These are phyloP conservation scores for Drosophila tsacasi DNA, from an alignment of 1,140 invertebrate species.

Conservation along the genomic window DNA sequence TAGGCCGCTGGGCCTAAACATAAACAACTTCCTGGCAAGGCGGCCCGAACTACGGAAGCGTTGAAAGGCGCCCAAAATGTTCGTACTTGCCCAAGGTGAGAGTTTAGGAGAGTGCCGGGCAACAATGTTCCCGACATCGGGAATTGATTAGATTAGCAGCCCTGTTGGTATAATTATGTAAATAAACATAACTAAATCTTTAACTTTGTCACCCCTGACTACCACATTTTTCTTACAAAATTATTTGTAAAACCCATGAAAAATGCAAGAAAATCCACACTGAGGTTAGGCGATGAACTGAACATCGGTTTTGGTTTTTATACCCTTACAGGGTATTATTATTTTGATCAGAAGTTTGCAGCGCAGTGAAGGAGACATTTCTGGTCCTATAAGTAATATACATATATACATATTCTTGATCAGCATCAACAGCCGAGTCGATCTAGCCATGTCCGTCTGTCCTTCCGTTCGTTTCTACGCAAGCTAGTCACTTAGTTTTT, in stretches of 20 bases:
- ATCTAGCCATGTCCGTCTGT: too few species aligned
- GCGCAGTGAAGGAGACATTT: too few species aligned
- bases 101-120: background rate
- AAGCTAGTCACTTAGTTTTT: too few species aligned
- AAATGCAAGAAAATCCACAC: background rate
- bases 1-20: slow-evolving; percentile 51
- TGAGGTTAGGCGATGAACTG: slow-evolving; percentile 51
- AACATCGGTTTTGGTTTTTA: slow-evolving; percentile 22
- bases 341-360: too few species aligned
- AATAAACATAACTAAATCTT: slow-evolving; percentile 13
- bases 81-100: background rate
- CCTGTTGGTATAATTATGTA: slow-evolving; percentile 43
- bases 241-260: background rate
- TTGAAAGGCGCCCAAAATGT: slow-evolving; percentile 48
- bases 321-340: too few species aligned
- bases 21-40: slow-evolving; percentile 61
- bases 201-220: background rate
- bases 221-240: background rate
- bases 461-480: too few species aligned
- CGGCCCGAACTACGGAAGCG: slow-evolving; percentile 31
- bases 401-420: too few species aligned
- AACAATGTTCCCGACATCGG: slow-evolving; percentile 43
- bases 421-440: too few species aligned
- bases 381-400: too few species aligned
- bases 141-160: slow-evolving; percentile 46